Conservation (phyloP, 2,113 vertebrate species). For the Eulacestoma nigropectus region DNA sequence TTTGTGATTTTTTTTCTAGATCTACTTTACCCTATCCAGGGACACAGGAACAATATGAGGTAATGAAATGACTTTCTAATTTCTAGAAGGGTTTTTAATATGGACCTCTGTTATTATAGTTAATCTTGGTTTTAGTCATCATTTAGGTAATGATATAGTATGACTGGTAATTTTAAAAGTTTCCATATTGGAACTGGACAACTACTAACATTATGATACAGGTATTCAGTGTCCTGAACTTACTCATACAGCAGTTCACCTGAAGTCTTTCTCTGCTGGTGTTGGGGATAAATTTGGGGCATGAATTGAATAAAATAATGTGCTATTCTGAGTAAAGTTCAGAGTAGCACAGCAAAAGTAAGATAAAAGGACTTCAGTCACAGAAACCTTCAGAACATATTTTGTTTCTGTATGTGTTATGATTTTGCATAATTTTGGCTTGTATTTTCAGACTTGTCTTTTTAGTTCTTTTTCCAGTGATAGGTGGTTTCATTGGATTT, state of each 20-base stretch:
- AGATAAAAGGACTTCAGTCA: not conserved
- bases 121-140: not conserved
- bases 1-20: constrained; percentile 65
- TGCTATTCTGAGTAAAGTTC: not conserved
- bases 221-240: not conserved
- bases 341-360: not conserved
- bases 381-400: not conserved
- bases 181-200: not conserved
- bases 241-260: not conserved
- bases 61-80: constrained; percentile 41
- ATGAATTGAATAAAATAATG: not conserved
- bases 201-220: not conserved
- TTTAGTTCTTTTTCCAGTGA: not conserved
- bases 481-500: not conserved
- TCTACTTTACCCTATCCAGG: constrained; percentile 93
- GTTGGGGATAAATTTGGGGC: not conserved
- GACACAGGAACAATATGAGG: constrained; percentile 92
- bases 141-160: not conserved
- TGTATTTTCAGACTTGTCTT: not conserved
- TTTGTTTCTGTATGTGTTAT: not conserved
- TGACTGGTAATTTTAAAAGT: not conserved
- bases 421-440: not conserved
- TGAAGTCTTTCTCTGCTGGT: not conserved
- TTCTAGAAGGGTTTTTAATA: not conserved
- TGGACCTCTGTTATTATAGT: not conserved